Conservation (phyloP, 2,113 vertebrate genomes). For the Ceuthmochares aereus region DNA sequence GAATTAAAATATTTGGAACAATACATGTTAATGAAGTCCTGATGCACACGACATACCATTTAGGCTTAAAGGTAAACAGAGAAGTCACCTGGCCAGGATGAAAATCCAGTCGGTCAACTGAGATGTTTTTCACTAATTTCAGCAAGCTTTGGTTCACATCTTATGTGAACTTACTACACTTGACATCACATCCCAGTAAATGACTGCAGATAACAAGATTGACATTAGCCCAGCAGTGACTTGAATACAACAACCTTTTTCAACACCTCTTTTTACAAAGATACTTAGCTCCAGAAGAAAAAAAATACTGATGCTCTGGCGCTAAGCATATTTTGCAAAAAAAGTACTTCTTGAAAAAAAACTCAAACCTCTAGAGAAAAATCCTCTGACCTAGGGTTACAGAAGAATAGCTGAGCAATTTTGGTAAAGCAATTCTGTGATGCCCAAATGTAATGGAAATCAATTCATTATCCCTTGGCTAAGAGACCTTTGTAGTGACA, state of each 20-base stretch:
- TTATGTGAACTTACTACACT: background rate
- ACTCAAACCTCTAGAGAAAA: background rate
- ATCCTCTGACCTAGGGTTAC: background rate
- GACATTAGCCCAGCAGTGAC: background rate
- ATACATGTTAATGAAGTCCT: background rate
- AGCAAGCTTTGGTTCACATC: background rate
- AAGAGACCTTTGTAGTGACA: background rate
- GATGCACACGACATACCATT: background rate
- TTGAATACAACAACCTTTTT: background rate
- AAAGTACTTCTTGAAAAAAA: background rate
- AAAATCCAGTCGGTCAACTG: background rate
- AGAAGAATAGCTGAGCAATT: background rate
- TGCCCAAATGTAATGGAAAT: background rate
- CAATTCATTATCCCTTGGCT: background rate
- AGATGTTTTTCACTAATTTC: background rate
- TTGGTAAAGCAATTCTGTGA: background rate
- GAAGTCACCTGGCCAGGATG: background rate
- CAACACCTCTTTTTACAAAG: background rate
- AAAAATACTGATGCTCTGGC: background rate
- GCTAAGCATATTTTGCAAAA: background rate
- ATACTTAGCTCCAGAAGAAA: background rate
- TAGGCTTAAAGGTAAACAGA: background rate
- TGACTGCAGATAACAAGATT: background rate
- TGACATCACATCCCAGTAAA: background rate
- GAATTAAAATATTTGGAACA: background rate